Evolutionary conservation across 2,797 vertebrate genomes (phyloP), one percentile per base, ranked within the genome.

Genomic region (Acropternis orthonyx): DNA sequence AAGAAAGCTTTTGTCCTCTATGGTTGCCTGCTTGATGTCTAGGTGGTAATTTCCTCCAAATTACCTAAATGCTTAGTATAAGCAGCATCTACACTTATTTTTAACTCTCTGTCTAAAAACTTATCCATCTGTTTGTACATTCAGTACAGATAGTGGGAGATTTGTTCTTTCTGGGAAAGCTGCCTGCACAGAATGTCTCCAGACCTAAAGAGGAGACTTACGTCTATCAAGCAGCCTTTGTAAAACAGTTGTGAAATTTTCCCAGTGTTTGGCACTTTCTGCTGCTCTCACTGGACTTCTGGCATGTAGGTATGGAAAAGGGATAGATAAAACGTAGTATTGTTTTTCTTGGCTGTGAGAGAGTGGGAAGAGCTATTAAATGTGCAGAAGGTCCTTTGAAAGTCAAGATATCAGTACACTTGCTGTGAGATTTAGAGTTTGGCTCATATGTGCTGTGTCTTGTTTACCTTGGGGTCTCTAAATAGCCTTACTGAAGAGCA

Each of bases 301-400:
- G 88, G 88, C 80, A 52, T 44, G 9, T 69, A 85, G 83, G 55
- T 78, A 75, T 78, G 83, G 95, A 93, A 90, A 71, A 92, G 51
- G 43, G 62, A 30, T 24, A 90, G 94, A 73, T 93, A 81, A 95
- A 96, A 44, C 39, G 32, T 49, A 37, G 41, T 46, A 67, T 76
- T 90, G 77, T 84, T 86, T 93, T 52, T 69, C 34, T 79, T 95
- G 92, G 89, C 93, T 82, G 39, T 67, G 63, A 93, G 77, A 51
- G 54, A 85, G 34, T 87, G 71, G 59, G 77, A 95, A 94, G 80
- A 93, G 71, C 88, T 85, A 80, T 92, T 76, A 88, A 86, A 92
- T 90, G 77, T 87, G 82, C 56, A 85, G 67, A 79, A 90, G 67
- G 91, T 89, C 63, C 77, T 96, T 73, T 95, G 89, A 92, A 96